These are phyloP conservation scores for Gasterosteus nipponicus DNA, from an alignment of 2,113 vertebrate genomes.

Conservation along the genomic window DNA sequence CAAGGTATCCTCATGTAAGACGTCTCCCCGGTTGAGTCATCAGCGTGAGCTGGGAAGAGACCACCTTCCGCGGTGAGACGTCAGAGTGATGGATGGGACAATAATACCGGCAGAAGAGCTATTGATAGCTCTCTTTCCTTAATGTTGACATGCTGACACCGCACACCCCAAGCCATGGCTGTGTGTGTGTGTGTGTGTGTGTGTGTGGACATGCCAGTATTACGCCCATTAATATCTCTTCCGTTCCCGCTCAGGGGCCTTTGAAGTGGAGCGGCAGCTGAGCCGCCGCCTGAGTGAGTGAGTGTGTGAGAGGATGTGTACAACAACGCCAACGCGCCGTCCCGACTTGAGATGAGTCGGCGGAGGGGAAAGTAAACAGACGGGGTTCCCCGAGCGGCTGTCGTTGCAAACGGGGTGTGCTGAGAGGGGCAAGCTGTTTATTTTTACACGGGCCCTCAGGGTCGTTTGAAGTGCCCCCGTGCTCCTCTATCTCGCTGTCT, in stretches of 20 bases:
- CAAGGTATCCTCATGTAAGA: conserved; percentile 65
- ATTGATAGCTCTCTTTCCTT: conserved; percentile 64
- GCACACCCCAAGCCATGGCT: conserved; percentile 27
- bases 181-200: conserved; percentile 23
- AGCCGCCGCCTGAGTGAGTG: conserved; percentile 58
- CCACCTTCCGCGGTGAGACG: conserved; percentile 59
- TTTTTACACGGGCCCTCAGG: conserved; percentile 54
- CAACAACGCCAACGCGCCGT: conserved; percentile 55
- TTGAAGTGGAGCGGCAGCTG: conserved; percentile 67
- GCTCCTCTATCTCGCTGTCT: conserved; percentile 12
- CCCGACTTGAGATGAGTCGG: conserved; percentile 62
- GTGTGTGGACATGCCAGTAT: conserved; percentile 34
- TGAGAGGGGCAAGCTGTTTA: conserved; percentile 56
- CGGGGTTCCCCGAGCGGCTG: conserved; percentile 49
- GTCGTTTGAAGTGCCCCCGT: conserved; percentile 54
- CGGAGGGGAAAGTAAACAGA: conserved; percentile 65
- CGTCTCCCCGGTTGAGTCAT: conserved; percentile 58
- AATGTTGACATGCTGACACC: conserved; percentile 54
- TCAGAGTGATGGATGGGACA: conserved; percentile 72
- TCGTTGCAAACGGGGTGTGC: conserved; percentile 49
- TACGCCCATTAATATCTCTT: conserved; percentile 63
- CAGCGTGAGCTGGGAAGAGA: conserved; percentile 51
- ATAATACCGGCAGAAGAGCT: conserved; percentile 65
- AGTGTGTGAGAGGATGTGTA: conserved; percentile 63
- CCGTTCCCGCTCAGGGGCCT: conserved; percentile 52